Base-by-base conservation (phyloP, 2,113 vertebrate genomes). In the Procavia capensis region DNA sequence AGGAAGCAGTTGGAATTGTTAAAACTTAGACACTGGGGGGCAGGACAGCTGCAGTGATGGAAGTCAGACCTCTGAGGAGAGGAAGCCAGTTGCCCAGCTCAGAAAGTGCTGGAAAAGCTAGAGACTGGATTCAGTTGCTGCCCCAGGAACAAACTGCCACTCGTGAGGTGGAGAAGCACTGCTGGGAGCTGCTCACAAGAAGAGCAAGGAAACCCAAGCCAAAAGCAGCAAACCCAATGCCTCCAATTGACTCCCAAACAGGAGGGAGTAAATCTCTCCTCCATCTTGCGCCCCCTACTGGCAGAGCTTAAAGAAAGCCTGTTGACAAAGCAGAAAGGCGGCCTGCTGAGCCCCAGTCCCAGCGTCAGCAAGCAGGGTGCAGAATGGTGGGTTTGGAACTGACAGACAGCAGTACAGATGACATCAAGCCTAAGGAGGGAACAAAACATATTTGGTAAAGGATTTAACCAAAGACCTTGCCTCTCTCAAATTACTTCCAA, bases 401-500 rank as follows among this genome's bases (percentile, higher is more conserved):
- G 43, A 80, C 29, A 76, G 57, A 86, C 24, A 25, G 47, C 1
- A 36, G 59, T 43, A 63, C 43, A 63, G 11, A 3, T 17, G 19
- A 45, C 17, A 19, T 25, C 27, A 70, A 84, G 79, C 45, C 25
- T 39, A 76, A 13, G 9, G 14, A 6, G 14, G n/a, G 20, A 47
- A 61, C 47, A 59, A 64, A 63, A 66, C 47, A 47, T 17, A 47
- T n/a, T 5, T 24, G 13, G 78, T 14, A 61, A 87, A 72, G 4
- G 27, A 84, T 59, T 89, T 70, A 74, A 59, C 57, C 50, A 59
- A 50, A 94, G 39, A 66, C 41, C 7, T 54, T 47, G 20, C 17
- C 76, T 75, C 43, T 89, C 80, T 29, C 54, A 9, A 88, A 83
- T 80, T 64, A 36, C 93, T 43, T 16, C 85, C 76, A 92, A 81